Evolutionary conservation across 2,797 vertebrate species (phyloP).

Genomic region (Knipowitschia caucasica): DNA sequence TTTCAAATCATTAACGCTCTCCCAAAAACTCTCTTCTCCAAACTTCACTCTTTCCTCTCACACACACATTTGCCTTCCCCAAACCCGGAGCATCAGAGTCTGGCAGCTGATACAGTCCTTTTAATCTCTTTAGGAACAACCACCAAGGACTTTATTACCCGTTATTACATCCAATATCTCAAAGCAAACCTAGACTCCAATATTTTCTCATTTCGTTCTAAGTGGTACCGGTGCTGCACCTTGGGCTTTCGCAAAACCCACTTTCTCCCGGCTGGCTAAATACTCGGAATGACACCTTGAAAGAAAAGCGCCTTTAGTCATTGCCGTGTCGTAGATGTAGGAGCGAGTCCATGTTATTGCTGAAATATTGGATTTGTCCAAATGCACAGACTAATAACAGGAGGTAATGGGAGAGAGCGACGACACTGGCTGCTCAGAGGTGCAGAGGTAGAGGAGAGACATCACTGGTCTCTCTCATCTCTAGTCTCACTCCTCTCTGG

Average conservation of each 20-base stretch:
- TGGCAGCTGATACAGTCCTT: constrained; percentile 1
- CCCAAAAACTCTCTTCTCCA: too few species aligned
- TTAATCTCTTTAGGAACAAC: neutral
- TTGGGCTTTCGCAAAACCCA: constrained; percentile 15
- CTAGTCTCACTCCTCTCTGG: too few species aligned
- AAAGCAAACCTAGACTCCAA: constrained; percentile 2
- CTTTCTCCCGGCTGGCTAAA: constrained; percentile 1
- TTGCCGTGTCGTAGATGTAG: constrained; percentile 14
- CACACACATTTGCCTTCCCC: neutral
- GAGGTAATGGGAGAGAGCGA: constrained; percentile 30
- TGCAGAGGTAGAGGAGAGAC: constrained; percentile 18
- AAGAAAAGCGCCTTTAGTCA: constrained; percentile 6
- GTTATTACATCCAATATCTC: constrained; percentile 5
- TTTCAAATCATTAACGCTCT: neutral
- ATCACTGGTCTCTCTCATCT: too few species aligned
- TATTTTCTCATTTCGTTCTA: constrained; percentile 14
- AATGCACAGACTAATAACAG: constrained; percentile 46
- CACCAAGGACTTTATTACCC: neutral
- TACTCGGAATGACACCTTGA: constrained; percentile 10
- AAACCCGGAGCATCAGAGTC: neutral
- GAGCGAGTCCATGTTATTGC: constrained; percentile 17
- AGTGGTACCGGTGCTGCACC: constrained; percentile 4
- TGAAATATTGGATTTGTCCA: constrained; percentile 49
- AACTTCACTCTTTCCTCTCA: neutral
- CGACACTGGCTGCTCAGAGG: constrained; percentile 40